Percentiles rank a stretch among this genome's conserved stretches.
Conservation (phyloP, 2,888 invertebrate species). For the Catotricha subobsoleta region DNA sequence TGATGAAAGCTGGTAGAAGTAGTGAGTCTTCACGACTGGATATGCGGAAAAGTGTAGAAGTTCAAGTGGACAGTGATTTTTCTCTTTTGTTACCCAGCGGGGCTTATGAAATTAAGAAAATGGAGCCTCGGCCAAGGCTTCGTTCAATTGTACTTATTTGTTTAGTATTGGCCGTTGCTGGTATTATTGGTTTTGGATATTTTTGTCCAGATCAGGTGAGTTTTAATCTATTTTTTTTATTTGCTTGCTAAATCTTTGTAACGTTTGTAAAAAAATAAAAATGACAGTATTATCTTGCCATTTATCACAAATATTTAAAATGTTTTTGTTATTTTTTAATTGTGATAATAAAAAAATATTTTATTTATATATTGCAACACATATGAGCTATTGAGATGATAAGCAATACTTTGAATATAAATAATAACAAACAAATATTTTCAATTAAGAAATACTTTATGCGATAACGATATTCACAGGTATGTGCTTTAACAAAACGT, state of each 20-base stretch:
- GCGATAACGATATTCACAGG: slow-evolving; percentile 32
- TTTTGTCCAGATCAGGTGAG: slow-evolving; percentile 74
- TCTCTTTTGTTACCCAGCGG: slow-evolving; percentile 58
- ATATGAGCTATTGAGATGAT: no score
- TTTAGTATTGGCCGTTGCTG: slow-evolving; percentile 62
- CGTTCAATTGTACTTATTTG: slow-evolving; percentile 67
- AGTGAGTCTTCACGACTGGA: slow-evolving; percentile 13
- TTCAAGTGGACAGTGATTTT: slow-evolving; percentile 71
- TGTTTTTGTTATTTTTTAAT: no score
- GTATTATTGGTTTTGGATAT: slow-evolving; percentile 77
- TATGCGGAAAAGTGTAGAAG: slow-evolving; percentile 60
- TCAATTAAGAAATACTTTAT: no score
- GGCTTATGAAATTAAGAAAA: slow-evolving; percentile 64
- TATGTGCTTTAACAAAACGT: slow-evolving; percentile 53
- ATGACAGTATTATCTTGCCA: no score
- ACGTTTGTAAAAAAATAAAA: no score
- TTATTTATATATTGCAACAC: no score
- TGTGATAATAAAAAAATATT: no score
- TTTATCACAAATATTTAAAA: no score
- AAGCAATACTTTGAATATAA: no score
- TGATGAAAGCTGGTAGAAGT: slow-evolving; percentile 2
- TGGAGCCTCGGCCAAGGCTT: slow-evolving; percentile 68
- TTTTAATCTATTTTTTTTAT: slow-evolving; percentile 14
- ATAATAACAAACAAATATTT: no score
- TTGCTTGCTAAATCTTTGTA: not conserved